Conservation (phyloP, 2,113 vertebrate species). For the Atrichornis clamosus region DNA sequence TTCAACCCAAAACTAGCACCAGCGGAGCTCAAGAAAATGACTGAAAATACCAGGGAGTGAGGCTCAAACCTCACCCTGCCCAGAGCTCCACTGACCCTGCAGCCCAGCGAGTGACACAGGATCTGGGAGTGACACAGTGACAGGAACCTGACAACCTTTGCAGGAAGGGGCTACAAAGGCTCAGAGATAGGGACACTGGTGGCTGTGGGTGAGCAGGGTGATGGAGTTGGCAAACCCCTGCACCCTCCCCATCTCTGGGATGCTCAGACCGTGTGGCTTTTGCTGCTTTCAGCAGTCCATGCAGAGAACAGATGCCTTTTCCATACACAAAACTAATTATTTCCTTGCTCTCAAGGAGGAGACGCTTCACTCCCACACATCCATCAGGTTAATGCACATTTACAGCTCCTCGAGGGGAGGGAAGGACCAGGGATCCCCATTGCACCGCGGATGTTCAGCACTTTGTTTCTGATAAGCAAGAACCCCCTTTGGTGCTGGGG, state of each 20-base stretch:
- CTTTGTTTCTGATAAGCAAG: not conserved
- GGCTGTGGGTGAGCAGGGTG: not conserved
- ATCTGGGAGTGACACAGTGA: not conserved
- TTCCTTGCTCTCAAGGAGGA: not conserved
- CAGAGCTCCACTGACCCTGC: not conserved
- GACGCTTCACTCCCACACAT: not conserved
- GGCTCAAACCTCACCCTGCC: not conserved
- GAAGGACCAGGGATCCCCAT: not conserved
- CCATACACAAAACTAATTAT: not conserved
- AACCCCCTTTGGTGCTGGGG: not conserved
- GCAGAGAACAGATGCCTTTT: not conserved
- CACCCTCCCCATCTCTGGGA: not conserved
- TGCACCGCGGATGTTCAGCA: not conserved
- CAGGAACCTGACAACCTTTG: not conserved
- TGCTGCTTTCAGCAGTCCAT: not conserved
- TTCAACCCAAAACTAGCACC: not conserved
- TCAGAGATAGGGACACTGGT: not conserved
- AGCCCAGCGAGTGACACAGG: accelerated
- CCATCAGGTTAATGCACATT: not conserved
- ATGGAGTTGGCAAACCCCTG: not conserved
- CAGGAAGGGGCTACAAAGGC: not conserved
- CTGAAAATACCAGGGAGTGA: not conserved
- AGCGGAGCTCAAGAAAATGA: not conserved
- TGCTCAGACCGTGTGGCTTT: not conserved
- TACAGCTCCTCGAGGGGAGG: not conserved